Percentiles rank a stretch among this genome's conserved stretches.
phyloP scores from a whole-genome alignment of 1,140 invertebrate species.

The Mycetomoellerius zeteki region DNA sequence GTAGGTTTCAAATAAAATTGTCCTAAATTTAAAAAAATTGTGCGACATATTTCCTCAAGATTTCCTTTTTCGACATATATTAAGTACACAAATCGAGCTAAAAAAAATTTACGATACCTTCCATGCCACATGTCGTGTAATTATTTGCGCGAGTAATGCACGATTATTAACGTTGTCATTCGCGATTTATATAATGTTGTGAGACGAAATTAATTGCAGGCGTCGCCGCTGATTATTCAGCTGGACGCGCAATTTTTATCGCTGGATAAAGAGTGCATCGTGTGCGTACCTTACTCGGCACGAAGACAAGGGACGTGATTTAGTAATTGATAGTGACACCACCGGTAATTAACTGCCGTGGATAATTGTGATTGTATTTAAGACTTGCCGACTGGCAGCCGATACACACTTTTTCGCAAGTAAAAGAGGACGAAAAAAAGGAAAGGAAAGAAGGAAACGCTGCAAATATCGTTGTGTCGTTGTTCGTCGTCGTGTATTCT shows the following conservation, averaged over 20 bases:
- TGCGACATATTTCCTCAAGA: not conserved
- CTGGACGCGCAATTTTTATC: constrained; percentile 70
- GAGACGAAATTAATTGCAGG: constrained; percentile 60
- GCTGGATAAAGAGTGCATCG: constrained; percentile 27
- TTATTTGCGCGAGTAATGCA: constrained; percentile 27
- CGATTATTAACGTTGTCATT: constrained; percentile 33
- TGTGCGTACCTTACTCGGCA: not conserved
- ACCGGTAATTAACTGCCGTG: constrained; percentile 82
- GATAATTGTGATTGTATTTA: constrained; percentile 83
- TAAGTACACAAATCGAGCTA: not conserved
- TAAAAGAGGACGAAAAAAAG: constrained; percentile 59
- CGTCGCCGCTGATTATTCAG: constrained; percentile 66
- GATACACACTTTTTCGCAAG: constrained; percentile 22
- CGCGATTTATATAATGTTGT: not conserved
- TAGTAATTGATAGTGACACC: constrained; percentile 85
- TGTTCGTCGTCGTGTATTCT: constrained; percentile 70
- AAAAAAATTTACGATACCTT: not conserved
- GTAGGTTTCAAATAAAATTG: no score
- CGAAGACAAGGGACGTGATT: constrained; percentile 77
- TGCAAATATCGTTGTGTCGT: constrained; percentile 51
- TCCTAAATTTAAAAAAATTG: not conserved
- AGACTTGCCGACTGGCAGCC: constrained; percentile 72
- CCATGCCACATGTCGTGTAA: not conserved
- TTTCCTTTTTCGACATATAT: not conserved
- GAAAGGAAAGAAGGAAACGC: constrained; percentile 42